Percentiles rank a stretch among this genome's conserved stretches.
Conservation (phyloP, 2,797 vertebrate genomes). For the Myotis myotis region DNA sequence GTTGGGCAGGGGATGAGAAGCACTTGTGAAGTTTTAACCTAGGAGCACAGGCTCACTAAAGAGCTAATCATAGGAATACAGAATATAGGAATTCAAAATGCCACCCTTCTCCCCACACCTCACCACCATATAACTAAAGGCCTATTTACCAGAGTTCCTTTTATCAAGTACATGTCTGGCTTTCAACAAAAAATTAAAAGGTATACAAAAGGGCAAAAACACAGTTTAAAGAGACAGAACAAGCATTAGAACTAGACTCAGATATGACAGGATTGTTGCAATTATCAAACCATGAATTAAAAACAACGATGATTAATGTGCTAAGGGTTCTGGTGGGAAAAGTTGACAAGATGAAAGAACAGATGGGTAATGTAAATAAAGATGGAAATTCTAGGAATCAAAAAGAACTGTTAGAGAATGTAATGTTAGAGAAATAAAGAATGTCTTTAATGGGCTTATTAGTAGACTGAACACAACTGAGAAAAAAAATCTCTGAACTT, state of each 20-base stretch:
- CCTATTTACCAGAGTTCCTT: not conserved
- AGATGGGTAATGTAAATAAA: not conserved
- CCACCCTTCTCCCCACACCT: not conserved
- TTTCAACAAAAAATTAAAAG: not conserved
- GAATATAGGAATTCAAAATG: not conserved
- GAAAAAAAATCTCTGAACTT: not conserved
- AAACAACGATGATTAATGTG: not conserved
- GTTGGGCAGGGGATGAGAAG: not conserved
- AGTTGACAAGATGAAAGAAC: not conserved
- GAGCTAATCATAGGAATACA: not conserved
- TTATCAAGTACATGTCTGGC: not conserved
- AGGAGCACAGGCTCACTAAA: not conserved
- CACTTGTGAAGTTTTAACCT: not conserved
- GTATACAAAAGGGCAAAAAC: not conserved
- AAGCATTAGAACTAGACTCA: not conserved
- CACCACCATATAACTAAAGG: not conserved
- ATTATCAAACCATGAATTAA: not conserved
- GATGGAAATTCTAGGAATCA: not conserved
- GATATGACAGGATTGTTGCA: not conserved
- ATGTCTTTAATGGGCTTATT: not conserved
- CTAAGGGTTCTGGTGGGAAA: not conserved
- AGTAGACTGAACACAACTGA: not conserved
- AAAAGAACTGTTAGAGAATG: not conserved
- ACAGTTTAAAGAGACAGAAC: not conserved
- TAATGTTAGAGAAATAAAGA: not conserved